phyloP scores from a whole-genome alignment of 2,113 vertebrate genomes.

The Symphodus melops region DNA sequence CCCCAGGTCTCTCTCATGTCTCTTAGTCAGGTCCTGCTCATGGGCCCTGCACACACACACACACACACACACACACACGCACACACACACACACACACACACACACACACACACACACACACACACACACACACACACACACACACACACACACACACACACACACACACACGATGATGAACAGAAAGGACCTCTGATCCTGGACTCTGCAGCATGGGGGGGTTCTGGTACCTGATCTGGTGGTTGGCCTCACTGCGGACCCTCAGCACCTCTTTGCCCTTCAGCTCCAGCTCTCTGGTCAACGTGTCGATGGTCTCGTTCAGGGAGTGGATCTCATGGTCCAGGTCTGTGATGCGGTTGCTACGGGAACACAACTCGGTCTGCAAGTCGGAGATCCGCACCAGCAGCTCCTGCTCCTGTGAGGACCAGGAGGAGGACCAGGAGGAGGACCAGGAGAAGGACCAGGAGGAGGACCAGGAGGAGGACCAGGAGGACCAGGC shows the following conservation, averaged over 20 bases:
- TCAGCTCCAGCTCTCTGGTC: slow-evolving; percentile 94
- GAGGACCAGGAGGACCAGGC: background rate
- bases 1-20: slow-evolving; percentile 92
- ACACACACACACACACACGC: background rate
- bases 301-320: slow-evolving; percentile 93
- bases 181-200: no score
- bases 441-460: background rate
- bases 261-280: slow-evolving; percentile 96
- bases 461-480: rapidly evolving
- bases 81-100: no score
- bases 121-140: no score
- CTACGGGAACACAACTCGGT: slow-evolving; percentile 90
- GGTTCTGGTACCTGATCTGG: slow-evolving; percentile 97
- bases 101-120: no score
- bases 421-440: background rate
- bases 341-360: slow-evolving; percentile 92
- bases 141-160: no score
- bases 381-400: slow-evolving; percentile 89
- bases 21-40: slow-evolving; percentile 96
- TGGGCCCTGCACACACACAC: slow-evolving; percentile 85
- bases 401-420: slow-evolving; percentile 88
- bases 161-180: no score
- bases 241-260: slow-evolving; percentile 96
- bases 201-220: no score
- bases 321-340: slow-evolving; percentile 93